Evolutionary conservation across 2,888 invertebrate genomes (phyloP).

Genomic region (Drosophila kanekoi): DNA sequence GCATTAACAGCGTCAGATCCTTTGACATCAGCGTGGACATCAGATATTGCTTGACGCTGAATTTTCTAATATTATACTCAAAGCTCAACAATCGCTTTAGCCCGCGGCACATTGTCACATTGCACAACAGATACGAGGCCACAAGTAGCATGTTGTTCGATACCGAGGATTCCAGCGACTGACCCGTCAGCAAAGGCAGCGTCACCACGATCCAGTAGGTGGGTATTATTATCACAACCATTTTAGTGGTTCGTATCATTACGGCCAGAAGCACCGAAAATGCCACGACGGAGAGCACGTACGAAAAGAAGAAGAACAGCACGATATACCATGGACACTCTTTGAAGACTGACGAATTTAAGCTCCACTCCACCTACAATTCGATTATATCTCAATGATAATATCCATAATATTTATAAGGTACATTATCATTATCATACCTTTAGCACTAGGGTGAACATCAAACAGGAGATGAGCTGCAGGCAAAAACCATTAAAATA

Average conservation of each 20-base stretch:
- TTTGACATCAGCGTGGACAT: background rate
- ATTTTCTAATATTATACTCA: background rate
- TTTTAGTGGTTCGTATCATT: conserved; percentile 27
- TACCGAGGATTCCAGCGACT: conserved; percentile 1
- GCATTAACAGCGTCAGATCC: conserved; percentile 25
- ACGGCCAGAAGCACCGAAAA: conserved; percentile 43
- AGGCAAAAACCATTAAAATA: conserved; percentile 38
- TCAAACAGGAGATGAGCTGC: conserved; percentile 23
- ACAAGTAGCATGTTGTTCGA: background rate
- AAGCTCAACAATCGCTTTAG: conserved; percentile 32
- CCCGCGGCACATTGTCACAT: conserved; percentile 55
- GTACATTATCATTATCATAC: conserved; percentile 22
- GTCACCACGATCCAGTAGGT: conserved; percentile 50
- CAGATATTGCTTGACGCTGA: conserved; percentile 25
- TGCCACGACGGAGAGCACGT: conserved; percentile 33
- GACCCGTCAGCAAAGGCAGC: conserved; percentile 43
- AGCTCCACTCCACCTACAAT: conserved; percentile 46
- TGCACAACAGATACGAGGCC: conserved; percentile 39
- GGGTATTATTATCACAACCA: conserved; percentile 44
- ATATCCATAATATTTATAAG: background rate
- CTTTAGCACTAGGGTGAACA: conserved; percentile 44
- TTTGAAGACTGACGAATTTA: conserved; percentile 7
- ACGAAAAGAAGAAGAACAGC: conserved; percentile 44
- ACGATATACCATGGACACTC: conserved; percentile 45
- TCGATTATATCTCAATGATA: background rate